Evolutionary conservation across 2,888 invertebrate species (phyloP), one percentile per base, ranked within the genome.

Genomic region (Drosophila fulvimacula): DNA sequence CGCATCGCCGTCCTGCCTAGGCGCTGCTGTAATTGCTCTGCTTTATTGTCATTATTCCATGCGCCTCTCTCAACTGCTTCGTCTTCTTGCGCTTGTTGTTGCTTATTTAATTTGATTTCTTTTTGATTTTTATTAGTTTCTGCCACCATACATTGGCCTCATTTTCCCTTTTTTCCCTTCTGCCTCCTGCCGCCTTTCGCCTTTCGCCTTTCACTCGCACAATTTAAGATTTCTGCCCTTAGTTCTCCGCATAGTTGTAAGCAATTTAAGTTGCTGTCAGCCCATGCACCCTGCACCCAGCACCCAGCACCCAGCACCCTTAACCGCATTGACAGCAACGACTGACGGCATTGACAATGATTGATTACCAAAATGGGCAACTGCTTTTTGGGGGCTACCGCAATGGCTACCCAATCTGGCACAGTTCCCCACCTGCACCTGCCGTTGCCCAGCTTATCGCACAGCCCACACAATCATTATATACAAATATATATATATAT

Each of bases 341-440:
- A 63, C 75, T 63, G 75, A 42, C 75, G 81, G 81, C 85, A 88
- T 87, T 91, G 90, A 90, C 91, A 90, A 89, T 90, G 90, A 90
- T 90, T 91, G 91, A 90, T 90, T 90, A 90, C 87, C 72, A 79
- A 69, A 76, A 74, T 73, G 83, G 74, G 52, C 34, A 79, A 88
- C 86, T 76, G 76, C 30, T 74, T 75, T 30, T 61, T 61, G 39
- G 42, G 76, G 70, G 67, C 69, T 73, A 75, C 73, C 76, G 71
- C 82, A 73, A 73, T 58, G 69, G 80, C 73, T 52, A 41, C 59
- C 69, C 68, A 71, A 77, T 44, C 65, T 48, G 11, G 42, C 32
- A 48, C 39, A 27, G 46, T 58, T 68, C 66, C 48, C 64, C 64
- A 73, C 61, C 72, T 73, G 74, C 67, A 69, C 67, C 78, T 71